Evolutionary conservation across 1,140 invertebrate species (phyloP).

Genomic region (Campoletis sonorensis): DNA sequence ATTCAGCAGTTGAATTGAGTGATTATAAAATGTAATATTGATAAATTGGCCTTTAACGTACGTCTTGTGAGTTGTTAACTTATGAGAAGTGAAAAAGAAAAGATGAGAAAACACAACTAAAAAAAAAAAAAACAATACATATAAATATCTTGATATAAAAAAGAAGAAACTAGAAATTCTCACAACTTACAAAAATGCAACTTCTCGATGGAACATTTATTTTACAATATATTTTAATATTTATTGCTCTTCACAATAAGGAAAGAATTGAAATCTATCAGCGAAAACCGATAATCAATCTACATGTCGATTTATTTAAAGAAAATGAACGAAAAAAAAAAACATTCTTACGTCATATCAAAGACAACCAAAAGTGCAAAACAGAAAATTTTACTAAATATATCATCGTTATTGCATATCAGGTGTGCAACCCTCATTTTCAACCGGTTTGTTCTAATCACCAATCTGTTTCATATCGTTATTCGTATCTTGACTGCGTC

Average conservation of each 20-base stretch:
- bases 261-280: no score
- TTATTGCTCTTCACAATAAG: no score
- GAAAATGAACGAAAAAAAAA: neutral
- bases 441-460: neutral
- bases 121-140: no score
- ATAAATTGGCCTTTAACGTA: no score
- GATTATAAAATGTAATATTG: no score
- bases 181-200: neutral
- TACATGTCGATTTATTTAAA: neutral
- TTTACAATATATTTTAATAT: no score
- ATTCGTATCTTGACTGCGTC: conserved; percentile 30
- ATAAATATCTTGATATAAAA: no score
- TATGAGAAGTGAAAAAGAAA: no score
- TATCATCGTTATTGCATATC: conserved; percentile 20
- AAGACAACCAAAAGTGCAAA: conserved; percentile 1
- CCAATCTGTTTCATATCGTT: neutral
- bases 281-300: neutral
- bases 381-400: neutral
- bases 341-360: neutral
- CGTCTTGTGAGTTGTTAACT: no score
- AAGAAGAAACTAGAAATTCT: no score
- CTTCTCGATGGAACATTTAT: neutral
- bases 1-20: neutral
- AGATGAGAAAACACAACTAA: no score
- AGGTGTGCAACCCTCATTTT: neutral